Conservation (phyloP, 2,797 vertebrate species). For the Macropodus opercularis region DNA sequence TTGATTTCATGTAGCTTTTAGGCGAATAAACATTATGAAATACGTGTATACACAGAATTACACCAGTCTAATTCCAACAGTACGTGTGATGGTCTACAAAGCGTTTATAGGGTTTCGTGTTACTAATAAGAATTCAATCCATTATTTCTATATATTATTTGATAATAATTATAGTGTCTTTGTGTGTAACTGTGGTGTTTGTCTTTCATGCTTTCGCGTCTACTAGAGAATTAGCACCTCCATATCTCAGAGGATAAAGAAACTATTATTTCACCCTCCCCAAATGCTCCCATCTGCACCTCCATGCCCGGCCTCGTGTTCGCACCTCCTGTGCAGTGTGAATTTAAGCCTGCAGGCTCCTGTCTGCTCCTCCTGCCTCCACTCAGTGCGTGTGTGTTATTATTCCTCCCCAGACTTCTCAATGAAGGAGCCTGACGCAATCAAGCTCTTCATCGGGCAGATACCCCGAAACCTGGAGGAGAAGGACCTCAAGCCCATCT, state of each 20-base stretch:
- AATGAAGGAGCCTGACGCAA: conserved; percentile 88
- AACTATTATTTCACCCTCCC: conserved; percentile 51
- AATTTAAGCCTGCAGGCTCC: conserved; percentile 72
- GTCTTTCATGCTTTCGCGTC: conserved; percentile 3
- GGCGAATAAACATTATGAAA: conserved; percentile 3
- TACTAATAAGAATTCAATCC: neutral
- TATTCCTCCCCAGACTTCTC: conserved; percentile 72
- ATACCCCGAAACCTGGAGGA: conserved; percentile 87
- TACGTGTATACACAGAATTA: neutral
- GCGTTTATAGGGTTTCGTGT: neutral
- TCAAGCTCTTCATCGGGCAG: conserved; percentile 87
- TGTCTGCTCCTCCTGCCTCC: conserved; percentile 68
- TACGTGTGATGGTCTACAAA: neutral
- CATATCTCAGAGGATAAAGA: conserved; percentile 30
- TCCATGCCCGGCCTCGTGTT: conserved; percentile 72
- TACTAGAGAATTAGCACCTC: conserved; percentile 1
- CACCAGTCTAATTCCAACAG: neutral
- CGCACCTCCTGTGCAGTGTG: conserved; percentile 79
- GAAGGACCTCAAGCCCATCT: conserved; percentile 86
- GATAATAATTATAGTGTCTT: neutral
- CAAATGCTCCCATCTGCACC: conserved; percentile 67
- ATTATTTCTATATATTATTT: neutral
- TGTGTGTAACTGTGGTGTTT: conserved; percentile 5
- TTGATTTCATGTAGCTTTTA: conserved; percentile 1
- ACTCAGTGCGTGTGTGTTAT: conserved; percentile 50